Percentiles rank a stretch among this genome's conserved stretches.
Evolutionary conservation across 35 echinoderm and acorn worm genomes (phyloP).

Genomic region (Ophioderma brevispina): DNA sequence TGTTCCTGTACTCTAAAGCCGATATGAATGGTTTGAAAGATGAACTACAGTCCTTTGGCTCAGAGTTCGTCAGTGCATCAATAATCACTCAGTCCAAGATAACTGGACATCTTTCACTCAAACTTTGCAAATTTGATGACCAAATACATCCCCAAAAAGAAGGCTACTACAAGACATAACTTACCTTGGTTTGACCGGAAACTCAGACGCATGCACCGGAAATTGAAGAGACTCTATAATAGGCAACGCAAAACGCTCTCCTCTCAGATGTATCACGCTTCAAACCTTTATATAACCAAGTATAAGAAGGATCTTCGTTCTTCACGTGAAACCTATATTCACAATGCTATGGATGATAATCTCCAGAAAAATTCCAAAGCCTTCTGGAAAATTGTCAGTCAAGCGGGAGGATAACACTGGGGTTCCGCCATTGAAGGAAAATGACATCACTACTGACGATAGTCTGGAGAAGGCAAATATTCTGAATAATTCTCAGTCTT

Average conservation of each 20-base stretch:
- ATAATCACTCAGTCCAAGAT: not conserved
- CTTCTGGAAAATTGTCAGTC: conserved; percentile 27
- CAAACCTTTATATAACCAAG: not conserved
- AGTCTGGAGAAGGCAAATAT: not conserved
- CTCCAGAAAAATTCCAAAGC: conserved; percentile 9
- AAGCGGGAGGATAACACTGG: not conserved
- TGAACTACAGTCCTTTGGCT: not conserved
- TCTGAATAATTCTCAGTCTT: conserved; percentile 18
- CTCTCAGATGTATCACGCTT: not conserved
- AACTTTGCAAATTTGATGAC: not conserved
- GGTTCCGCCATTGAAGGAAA: not conserved
- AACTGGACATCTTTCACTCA: conserved; percentile 7
- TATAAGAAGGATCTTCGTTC: not conserved
- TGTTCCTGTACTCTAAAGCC: not conserved
- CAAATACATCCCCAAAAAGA: conserved; percentile 20
- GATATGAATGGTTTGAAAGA: not conserved
- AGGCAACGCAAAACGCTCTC: not conserved
- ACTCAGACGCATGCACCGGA: not conserved
- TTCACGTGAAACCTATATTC: not conserved
- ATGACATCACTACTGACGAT: not conserved
- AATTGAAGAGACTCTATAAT: not conserved
- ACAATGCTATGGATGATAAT: not conserved
- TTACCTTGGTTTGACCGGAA: conserved; percentile 22
- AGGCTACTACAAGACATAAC: not conserved
- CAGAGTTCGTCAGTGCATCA: not conserved